Base-by-base conservation (phyloP, 2,113 vertebrate genomes). In the Choloepus hoffmanni region DNA sequence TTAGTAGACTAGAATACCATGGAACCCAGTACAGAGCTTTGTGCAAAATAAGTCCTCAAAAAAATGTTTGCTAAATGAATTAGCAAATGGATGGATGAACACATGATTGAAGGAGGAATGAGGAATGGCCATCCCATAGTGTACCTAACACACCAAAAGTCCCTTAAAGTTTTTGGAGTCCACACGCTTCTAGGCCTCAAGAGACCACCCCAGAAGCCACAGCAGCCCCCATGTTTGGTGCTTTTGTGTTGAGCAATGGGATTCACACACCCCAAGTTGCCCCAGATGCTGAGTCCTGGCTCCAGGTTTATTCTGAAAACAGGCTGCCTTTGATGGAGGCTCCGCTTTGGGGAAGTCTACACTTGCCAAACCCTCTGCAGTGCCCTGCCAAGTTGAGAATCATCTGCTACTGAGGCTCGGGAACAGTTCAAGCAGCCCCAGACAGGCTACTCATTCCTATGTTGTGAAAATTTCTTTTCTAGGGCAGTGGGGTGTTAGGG, bases 401-500 rank as follows among this genome's bases (percentile, higher is more conserved):
- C 21, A 24, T 81, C 55, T 36, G n/a, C 81, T 73, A 10, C 82
- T 11, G 2, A 21, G 67, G 19, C 70, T 40, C n/a, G 50, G 68
- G 10, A 45, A 40, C 26, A 89, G 95, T 30, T 68, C 67, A 72
- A 53, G 48, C 76, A 89, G 77, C 67, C 40, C 68, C 58, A 79
- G 76, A 73, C 2, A 5, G 45, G 48, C 43, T 33, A n/a, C 48
- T 50, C 60, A 95, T 55, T 55, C 90, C 68, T 53, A 13, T 16
- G 48, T 78, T 94, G 74, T 78, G 77, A 89, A 85, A 96, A 53
- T 94, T 88, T 85, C 90, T 95, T 88, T 92, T 76, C 85, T 83
- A 28, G 50, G 73, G 40, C 19, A 23, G 28, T 88, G 62, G 28
- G 40, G 76, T 23, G 15, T 82, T 55, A 58, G 30, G 86, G 76